Evolutionary conservation across 1,140 invertebrate genomes (phyloP), one percentile per base, ranked within the genome.

Genomic region (Cydia fagiglandana): DNA sequence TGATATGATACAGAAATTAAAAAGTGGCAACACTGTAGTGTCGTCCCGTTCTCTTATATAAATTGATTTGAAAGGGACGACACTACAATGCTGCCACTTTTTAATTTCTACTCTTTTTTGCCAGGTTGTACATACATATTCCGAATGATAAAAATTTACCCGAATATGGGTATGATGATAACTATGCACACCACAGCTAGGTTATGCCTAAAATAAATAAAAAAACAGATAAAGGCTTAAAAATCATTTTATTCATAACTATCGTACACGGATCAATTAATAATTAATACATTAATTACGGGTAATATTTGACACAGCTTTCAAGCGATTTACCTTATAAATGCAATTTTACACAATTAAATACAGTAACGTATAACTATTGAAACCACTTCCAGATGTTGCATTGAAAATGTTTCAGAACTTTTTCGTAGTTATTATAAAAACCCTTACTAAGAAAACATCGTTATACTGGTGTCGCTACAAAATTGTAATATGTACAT

Each of bases 231-330:
- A 79, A 82, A 83, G 81, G 84, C 83, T 90, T 91, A 90, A 91
- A 91, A 91, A 91, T 90, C 88, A 86, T 79, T 88, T 91, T 91
- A 90, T 88, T 91, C 86, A 86, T 91, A 90, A 90, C 89, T 91
- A 91, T 91, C 82, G 83, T 91, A 91, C 88, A 91, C 89, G 89
- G 89, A 88, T 90, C 86, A 88, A 88, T 81, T 85, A 83, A 81
- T 75, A 82, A 82, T 84, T 68, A 74, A 89, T 88, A 88, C 81
- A 83, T 79, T 79, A 79, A 76, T 87, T 85, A 87, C 75, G 77
- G 77, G 74, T 75, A 74, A 80, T 82, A 81, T 83, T 81, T 83
- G 83, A 85, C 84, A 85, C 85, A 77, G 82, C 81, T 76, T 76
- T 83, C 83, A 87, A 87, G 84, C 85, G 75, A 64, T 78, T 47